These are phyloP conservation scores for Florisuga fusca DNA, from an alignment of 2,797 vertebrate genomes.

Conservation along the genomic window DNA sequence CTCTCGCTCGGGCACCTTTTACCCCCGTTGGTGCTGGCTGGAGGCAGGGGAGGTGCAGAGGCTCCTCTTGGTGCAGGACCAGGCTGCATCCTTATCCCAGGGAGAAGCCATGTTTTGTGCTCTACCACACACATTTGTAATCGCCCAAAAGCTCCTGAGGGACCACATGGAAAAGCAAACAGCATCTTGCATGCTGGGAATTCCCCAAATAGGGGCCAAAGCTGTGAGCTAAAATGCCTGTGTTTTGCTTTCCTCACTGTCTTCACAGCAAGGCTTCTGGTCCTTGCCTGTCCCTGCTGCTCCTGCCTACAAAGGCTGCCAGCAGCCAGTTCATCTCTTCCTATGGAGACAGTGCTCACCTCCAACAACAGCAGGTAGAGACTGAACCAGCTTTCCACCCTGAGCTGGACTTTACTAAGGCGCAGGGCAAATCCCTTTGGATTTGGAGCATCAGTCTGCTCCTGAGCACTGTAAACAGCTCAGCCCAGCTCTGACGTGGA, in stretches of 20 bases:
- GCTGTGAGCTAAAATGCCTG: background rate
- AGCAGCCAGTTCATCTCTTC: background rate
- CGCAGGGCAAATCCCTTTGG: accelerated
- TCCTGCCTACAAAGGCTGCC: background rate
- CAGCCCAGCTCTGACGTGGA: background rate
- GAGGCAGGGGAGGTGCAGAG: background rate
- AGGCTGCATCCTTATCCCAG: accelerated
- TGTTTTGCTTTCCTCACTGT: background rate
- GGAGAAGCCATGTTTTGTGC: background rate
- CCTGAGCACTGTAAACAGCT: background rate
- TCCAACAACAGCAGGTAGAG: background rate
- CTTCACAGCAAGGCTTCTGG: background rate
- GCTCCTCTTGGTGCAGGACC: background rate
- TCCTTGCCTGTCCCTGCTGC: background rate
- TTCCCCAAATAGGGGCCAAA: background rate
- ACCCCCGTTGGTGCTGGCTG: accelerated
- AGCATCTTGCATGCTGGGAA: background rate
- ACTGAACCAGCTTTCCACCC: background rate
- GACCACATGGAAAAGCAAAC: background rate
- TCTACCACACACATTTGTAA: accelerated
- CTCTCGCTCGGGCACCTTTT: background rate
- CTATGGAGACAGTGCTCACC: background rate
- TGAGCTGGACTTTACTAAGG: background rate
- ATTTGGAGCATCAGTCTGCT: accelerated
- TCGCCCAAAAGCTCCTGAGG: background rate